A percentile compares a stretch with the other conserved stretches of the same genome.
phyloP scores from a whole-genome alignment of 2,888 invertebrate species.

The Galeruca laticollis region DNA sequence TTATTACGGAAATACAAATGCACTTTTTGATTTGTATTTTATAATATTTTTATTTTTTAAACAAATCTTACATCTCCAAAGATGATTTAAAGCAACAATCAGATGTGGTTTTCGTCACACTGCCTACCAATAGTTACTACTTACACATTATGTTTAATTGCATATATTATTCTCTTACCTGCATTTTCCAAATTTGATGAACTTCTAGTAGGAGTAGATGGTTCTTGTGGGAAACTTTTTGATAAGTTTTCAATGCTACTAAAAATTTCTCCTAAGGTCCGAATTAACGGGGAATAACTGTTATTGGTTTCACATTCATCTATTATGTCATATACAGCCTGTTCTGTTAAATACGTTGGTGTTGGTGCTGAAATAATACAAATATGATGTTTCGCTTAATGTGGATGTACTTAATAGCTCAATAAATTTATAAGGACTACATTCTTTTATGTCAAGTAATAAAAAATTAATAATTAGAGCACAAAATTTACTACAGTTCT shows the following conservation, averaged over 20 bases:
- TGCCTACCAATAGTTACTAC: too few relatives aligned
- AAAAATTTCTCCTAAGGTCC: constrained; percentile 84
- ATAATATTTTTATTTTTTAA: too few relatives aligned
- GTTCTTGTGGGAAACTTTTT: constrained; percentile 75
- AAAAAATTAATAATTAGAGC: constrained; percentile 8
- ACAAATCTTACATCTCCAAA: too few relatives aligned
- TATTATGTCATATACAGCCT: constrained; percentile 79
- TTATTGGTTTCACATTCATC: constrained; percentile 78
- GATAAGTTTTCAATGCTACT: constrained; percentile 77
- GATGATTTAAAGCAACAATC: too few relatives aligned
- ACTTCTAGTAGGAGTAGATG: constrained; percentile 42
- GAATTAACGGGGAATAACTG: constrained; percentile 78
- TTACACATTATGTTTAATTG: constrained; percentile 5
- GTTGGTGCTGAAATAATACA: constrained; percentile 55
- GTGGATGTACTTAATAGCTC: too few relatives aligned
- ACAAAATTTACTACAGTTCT: too few relatives aligned
- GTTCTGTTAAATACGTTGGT: constrained; percentile 78
- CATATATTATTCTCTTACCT: constrained; percentile 43
- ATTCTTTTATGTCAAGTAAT: too few relatives aligned
- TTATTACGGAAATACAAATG: too few relatives aligned
- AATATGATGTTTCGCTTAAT: background rate
- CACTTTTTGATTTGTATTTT: too few relatives aligned
- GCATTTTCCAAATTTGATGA: constrained; percentile 46
- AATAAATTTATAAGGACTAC: too few relatives aligned
- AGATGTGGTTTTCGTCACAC: too few relatives aligned